Evolutionary conservation across 2,113 vertebrate genomes (phyloP), one percentile per base, ranked within the genome.

Genomic region (Edolisoma coerulescens): DNA sequence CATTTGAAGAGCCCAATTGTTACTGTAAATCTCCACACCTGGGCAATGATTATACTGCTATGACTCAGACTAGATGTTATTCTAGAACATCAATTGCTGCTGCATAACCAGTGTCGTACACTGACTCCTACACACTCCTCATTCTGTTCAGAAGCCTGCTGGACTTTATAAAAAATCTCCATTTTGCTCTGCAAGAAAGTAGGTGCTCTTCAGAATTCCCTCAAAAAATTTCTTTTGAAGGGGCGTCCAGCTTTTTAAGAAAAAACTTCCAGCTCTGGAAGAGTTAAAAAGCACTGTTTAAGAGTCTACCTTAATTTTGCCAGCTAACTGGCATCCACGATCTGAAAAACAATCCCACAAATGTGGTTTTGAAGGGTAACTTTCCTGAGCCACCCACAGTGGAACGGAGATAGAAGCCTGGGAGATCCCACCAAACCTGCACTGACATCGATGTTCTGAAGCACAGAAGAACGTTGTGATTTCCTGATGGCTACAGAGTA

Each of bases 1-100:
- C 93, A 96, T 60, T 78, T 91, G 87, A 92, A 95, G 85, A 90
- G 42, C 76, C 92, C 91, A 90, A 85, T 85, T 93, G 87, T 78
- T 93, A 41, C 79, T 90, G 95, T 93, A 97, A 97, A 96, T 96
- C 93, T 96, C 87, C 68, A 63, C 90, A 96, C 93, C 96, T 93
- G 83, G 85, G 80, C 92, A 94, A 84, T 93, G 90, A 93, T 96
- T 92, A 84, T 59, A 52, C 69, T 78, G 82, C 71, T 90, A 1
- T 88, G 85, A 95, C 85, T 96, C 93, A 96, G 68, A 56, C 63
- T 84, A 93, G 84, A 68, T 52, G 89, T 90, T 96, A 88, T 94
- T 93, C 92, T 70, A 86, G 85, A 95, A 84, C 90, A 96, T 89
- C 90, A 94, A 90, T 90, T 90, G 52, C 60, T 94, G 56, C 83